phyloP scores from a whole-genome alignment of 2,888 invertebrate species.

The Eupithecia subumbrata region DNA sequence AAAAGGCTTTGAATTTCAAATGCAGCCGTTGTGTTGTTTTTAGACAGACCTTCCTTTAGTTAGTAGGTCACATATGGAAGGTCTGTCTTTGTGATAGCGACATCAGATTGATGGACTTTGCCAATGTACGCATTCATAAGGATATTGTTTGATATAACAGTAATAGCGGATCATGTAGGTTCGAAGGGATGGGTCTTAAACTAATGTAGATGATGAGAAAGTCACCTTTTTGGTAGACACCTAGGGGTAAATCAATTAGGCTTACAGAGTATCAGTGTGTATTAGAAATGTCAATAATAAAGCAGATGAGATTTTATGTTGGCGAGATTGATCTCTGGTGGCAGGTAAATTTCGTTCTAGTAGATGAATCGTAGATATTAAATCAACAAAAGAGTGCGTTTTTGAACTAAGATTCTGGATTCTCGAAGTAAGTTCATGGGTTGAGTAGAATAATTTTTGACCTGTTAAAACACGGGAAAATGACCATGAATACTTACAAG shows the following conservation, averaged over 20 bases:
- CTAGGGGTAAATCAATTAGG: neutral
- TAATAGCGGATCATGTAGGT: neutral
- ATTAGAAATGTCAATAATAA: neutral
- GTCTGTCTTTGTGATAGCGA: neutral
- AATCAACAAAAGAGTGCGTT: neutral
- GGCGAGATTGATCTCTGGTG: neutral
- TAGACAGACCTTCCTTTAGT: neutral
- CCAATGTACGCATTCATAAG: neutral
- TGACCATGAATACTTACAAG: constrained; percentile 87
- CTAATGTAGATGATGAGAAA: neutral
- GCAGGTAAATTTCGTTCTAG: neutral
- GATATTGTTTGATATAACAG: neutral
- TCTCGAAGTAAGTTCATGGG: no score
- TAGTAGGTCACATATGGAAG: neutral
- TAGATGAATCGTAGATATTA: no score
- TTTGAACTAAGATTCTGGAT: neutral
- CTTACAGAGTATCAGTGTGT: neutral
- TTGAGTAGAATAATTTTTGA: neutral
- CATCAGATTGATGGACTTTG: neutral
- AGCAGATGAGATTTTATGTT: neutral
- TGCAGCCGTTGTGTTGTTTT: neutral
- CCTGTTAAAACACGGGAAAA: constrained; percentile 15
- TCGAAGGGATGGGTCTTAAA: neutral
- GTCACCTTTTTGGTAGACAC: neutral
- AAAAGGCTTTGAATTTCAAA: neutral